Percentiles rank a stretch among this genome's conserved stretches.
Evolutionary conservation across 2,888 invertebrate species (phyloP).

Genomic region (Pediacus dermestoides): DNA sequence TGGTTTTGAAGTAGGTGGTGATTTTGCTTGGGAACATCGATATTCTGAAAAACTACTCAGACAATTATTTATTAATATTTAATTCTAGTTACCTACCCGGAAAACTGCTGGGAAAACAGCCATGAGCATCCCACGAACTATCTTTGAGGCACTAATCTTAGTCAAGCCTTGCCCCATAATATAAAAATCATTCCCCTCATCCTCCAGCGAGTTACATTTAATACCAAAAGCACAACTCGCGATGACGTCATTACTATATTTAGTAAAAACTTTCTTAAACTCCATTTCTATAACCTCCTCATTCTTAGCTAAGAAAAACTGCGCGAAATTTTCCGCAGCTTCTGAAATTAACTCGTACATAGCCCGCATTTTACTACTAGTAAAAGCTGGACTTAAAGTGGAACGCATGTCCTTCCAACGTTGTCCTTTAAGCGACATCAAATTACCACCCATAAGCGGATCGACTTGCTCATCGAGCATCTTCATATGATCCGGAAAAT

Average conservation of each 20-base stretch:
- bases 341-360: slow-evolving; percentile 35
- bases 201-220: slow-evolving; percentile 54
- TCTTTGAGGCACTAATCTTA: too few species aligned
- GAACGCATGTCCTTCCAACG: slow-evolving; percentile 37
- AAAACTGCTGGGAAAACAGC: slow-evolving; percentile 23
- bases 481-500: slow-evolving; percentile 42
- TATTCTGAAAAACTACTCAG: slow-evolving; percentile 35
- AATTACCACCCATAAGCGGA: slow-evolving; percentile 29
- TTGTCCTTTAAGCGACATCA: slow-evolving; percentile 31
- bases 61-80: too few species aligned
- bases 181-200: slow-evolving; percentile 56
- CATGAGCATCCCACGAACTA: too few species aligned
- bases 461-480: slow-evolving; percentile 34
- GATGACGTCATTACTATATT: slow-evolving; percentile 59
- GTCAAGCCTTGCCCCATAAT: slow-evolving; percentile 36
- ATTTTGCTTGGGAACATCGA: slow-evolving; percentile 40
- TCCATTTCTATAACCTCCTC: slow-evolving; percentile 27
- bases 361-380: slow-evolving; percentile 39
- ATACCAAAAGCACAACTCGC: slow-evolving; percentile 58
- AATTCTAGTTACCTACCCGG: too few species aligned
- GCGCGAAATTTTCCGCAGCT: slow-evolving; percentile 27
- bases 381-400: slow-evolving; percentile 37
- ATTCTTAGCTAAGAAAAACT: slow-evolving; percentile 4
- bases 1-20: slow-evolving; percentile 27
- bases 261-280: slow-evolving; percentile 47